Conservation (phyloP, 2,888 invertebrate genomes). For the Lasioglossum marginatum region DNA sequence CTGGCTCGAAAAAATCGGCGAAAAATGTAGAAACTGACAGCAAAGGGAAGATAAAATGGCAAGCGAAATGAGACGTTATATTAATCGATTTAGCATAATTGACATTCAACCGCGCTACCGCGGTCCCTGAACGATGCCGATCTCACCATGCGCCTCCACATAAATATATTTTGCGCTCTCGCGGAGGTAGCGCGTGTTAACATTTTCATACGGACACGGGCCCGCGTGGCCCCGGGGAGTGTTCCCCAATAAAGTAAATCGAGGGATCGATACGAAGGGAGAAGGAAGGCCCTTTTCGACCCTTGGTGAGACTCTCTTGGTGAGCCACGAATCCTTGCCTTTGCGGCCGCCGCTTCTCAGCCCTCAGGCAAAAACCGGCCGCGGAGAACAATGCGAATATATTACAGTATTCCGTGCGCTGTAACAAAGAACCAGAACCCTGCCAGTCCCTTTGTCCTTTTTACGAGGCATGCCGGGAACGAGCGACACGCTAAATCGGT, state of each 20-base stretch:
- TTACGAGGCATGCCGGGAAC: constrained; percentile 49
- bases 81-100: constrained; percentile 53
- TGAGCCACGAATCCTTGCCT: constrained; percentile 50
- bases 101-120: constrained; percentile 50
- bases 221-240: constrained; percentile 32
- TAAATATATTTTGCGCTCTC: constrained; percentile 58
- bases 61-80: constrained; percentile 3
- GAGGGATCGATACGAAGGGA: constrained; percentile 55
- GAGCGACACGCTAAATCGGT: constrained; percentile 34
- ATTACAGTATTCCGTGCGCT: constrained; percentile 70
- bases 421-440: constrained; percentile 63
- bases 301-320: constrained; percentile 37
- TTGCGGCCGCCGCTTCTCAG: constrained; percentile 55
- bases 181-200: constrained; percentile 48
- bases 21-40: not conserved
- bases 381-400: constrained; percentile 73
- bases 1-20: not conserved
- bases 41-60: not conserved
- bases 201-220: constrained; percentile 50
- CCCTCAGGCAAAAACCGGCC: constrained; percentile 70
- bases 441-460: constrained; percentile 54
- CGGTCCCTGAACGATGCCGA: constrained; percentile 18
- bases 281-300: constrained; percentile 23
- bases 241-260: constrained; percentile 55
- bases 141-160: constrained; percentile 15